Evolutionary conservation across 2,888 invertebrate species (phyloP).

Genomic region (Endotricha flammealis): DNA sequence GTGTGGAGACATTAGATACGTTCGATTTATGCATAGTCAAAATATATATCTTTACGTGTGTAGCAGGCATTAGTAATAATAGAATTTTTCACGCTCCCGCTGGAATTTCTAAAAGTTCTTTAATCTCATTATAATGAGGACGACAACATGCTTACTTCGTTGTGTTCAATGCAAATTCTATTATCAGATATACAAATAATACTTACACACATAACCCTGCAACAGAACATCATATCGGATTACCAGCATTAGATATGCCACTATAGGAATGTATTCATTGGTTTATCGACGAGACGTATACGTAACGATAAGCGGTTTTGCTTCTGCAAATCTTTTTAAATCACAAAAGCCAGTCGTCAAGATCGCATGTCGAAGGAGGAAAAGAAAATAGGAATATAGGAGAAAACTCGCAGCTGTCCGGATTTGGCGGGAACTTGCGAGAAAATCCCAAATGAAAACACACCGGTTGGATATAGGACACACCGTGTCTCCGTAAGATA

Average conservation of each 20-base stretch:
- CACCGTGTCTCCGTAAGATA: slow-evolving; percentile 57
- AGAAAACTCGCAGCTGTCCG: slow-evolving; percentile 64
- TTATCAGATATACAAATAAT: too few species aligned
- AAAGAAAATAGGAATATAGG: slow-evolving; percentile 65
- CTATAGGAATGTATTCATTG: slow-evolving; percentile 22
- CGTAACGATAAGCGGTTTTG: slow-evolving; percentile 63
- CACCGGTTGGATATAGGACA: slow-evolving; percentile 60
- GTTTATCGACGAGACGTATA: slow-evolving; percentile 41
- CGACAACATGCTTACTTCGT: too few species aligned
- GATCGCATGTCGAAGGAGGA: slow-evolving; percentile 66
- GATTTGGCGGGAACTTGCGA: slow-evolving; percentile 66
- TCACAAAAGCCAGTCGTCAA: slow-evolving; percentile 73
- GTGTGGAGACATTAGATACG: too few species aligned
- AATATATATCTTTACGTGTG: too few species aligned
- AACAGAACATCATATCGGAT: neutral
- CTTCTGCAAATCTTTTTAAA: slow-evolving; percentile 71
- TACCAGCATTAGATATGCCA: neutral
- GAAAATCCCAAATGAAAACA: slow-evolving; percentile 76
- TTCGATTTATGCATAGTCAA: too few species aligned
- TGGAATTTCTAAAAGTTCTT: too few species aligned
- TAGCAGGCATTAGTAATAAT: too few species aligned
- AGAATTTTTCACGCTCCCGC: too few species aligned
- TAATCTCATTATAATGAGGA: too few species aligned
- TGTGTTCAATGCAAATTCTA: too few species aligned
- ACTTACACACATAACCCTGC: too few species aligned